Evolutionary conservation across 1,140 invertebrate genomes (phyloP), one percentile per base, ranked within the genome.

Genomic region (Dolichoris vasculosae): DNA sequence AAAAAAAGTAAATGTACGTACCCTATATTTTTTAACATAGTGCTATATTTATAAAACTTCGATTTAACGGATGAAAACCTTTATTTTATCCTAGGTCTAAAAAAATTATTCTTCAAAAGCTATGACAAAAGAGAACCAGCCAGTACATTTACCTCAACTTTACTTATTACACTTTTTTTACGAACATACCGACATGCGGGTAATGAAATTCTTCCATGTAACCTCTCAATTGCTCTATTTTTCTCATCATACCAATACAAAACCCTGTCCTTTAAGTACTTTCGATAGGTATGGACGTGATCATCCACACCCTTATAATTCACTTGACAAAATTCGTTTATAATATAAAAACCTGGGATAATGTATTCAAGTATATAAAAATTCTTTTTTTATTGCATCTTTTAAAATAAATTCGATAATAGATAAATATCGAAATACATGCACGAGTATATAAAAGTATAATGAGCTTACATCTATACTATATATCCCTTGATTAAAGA

Each of bases 311-410:
- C 6, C 2, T 23, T 55, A 82, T 73, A 73, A 73, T 73, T 82
- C 73, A 55, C 43, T 20, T 23, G 30, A 40, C 15, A 55, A 82
- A 55, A 73, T 73, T 73, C 46, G 15, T 82, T 82, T 71, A 82
- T 30, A 32, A 73, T n/a, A 8, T 55, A 73, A 76, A 73, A 82
- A 82, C 40, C 48, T 2, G 15, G 30, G 2, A 30, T 35, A 23
- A 55, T 35, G 30, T 55, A 71, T 71, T 71, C 46, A 67, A 11
- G n/a, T 69, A 51, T 51, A 48, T 15, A 38, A 8, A 26, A 4
- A 35, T 69, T 15, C 64, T 82, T 75, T 73, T 64, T 83, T 75
- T 83, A 76, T 76, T 76, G 7, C 48, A 23, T 23, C 38, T 63
- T 48, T 30, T 75, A 83, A 83, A 76, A 32, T 32, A 23, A 35